Conservation (phyloP, 1,140 invertebrate species). For the Drosophila nigromelanica region DNA sequence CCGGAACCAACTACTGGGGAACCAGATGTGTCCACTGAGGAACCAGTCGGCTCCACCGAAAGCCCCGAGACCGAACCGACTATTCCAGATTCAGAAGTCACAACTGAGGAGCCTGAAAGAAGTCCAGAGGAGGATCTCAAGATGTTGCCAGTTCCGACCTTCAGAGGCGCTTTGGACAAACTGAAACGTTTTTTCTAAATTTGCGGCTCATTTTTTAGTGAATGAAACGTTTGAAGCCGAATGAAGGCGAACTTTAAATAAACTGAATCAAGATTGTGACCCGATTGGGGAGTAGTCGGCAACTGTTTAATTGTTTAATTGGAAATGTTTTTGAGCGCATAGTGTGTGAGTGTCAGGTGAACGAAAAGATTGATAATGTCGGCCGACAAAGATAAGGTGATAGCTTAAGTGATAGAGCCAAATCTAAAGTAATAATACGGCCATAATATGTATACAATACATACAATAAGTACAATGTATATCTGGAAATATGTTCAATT, state of each 20-base stretch:
- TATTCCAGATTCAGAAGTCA: not conserved
- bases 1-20: not conserved
- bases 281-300: conserved; percentile 22
- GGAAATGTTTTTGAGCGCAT: conserved; percentile 36
- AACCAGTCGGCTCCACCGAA: not conserved
- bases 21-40: not conserved
- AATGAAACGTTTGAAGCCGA: not conserved
- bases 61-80: not conserved
- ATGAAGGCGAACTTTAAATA: not conserved
- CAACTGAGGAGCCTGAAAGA: not conserved
- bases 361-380: conserved; percentile 61
- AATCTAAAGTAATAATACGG: conserved; percentile 50
- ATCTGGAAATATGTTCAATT: too few species aligned
- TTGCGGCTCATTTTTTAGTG: not conserved
- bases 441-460: conserved; percentile 54
- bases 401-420: conserved; percentile 51
- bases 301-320: conserved; percentile 29
- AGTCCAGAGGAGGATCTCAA: conserved; percentile 28
- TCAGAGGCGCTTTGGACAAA: conserved; percentile 3
- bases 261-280: conserved; percentile 11
- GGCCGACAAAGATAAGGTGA: conserved; percentile 33
- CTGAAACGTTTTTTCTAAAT: conserved; percentile 12
- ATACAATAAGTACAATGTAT: too few species aligned
- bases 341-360: conserved; percentile 16
- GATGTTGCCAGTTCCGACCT: conserved; percentile 1